These are phyloP conservation scores for Strongylocentrotus purpuratus DNA, from an alignment of 35 echinoderm and acorn worm genomes.

Conservation along the genomic window DNA sequence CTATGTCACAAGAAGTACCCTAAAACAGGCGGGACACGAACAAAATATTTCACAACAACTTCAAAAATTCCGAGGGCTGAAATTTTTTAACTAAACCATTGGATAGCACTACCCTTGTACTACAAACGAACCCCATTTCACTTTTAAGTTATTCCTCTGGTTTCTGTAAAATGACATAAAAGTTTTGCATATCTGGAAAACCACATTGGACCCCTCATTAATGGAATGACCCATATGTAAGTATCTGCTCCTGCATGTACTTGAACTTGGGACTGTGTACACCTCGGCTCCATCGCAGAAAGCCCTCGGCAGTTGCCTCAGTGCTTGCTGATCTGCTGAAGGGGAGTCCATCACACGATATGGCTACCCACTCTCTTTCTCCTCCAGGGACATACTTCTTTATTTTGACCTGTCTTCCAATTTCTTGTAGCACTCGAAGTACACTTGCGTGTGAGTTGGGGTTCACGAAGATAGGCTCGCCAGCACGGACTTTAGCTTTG, in stretches of 20 bases:
- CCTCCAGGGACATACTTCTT: neutral
- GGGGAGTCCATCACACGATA: conserved; percentile 52
- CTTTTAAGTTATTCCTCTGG: too few species aligned
- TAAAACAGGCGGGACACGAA: too few species aligned
- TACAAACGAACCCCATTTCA: too few species aligned
- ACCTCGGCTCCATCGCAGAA: conserved; percentile 44
- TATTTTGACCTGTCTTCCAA: conserved; percentile 46
- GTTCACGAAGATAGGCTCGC: conserved; percentile 46
- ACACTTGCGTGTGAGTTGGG: conserved; percentile 48
- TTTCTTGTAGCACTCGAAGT: conserved; percentile 14
- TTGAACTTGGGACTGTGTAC: conserved; percentile 56
- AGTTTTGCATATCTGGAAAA: too few species aligned
- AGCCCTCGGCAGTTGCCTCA: conserved; percentile 42
- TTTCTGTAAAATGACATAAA: too few species aligned
- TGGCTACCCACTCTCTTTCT: conserved; percentile 32
- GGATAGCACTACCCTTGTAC: too few species aligned
- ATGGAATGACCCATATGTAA: conserved; percentile 40
- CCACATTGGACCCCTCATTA: too few species aligned
- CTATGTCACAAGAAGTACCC: too few species aligned
- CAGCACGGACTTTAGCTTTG: neutral
- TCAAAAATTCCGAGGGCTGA: too few species aligned
- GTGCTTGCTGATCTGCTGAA: neutral
- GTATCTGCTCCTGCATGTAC: conserved; percentile 66
- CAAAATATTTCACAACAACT: too few species aligned
- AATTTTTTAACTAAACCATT: too few species aligned